Evolutionary conservation across 2,888 invertebrate species (phyloP).

Genomic region (Galeopsomyia nigrocyanea): DNA sequence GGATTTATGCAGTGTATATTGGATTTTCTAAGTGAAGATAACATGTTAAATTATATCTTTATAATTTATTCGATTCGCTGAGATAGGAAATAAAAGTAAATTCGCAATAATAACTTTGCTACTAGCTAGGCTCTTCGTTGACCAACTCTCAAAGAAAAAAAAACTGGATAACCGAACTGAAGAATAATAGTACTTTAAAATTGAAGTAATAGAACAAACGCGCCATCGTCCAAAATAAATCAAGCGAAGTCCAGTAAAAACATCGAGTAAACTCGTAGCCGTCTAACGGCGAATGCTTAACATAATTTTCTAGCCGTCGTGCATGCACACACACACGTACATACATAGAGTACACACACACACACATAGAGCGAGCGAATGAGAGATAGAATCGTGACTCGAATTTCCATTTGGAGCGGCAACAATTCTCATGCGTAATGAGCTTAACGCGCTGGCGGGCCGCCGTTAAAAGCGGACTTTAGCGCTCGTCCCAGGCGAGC

Average conservation of each 20-base stretch:
- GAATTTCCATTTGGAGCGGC: conserved; percentile 46
- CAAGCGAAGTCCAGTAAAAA: neutral
- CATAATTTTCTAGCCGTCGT: conserved; percentile 36
- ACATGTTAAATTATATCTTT: too few species aligned
- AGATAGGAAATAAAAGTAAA: too few species aligned
- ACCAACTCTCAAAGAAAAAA: too few species aligned
- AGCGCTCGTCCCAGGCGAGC: conserved; percentile 23
- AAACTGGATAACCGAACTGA: neutral
- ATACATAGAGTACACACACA: too few species aligned
- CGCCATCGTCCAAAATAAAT: neutral
- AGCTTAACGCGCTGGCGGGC: conserved; percentile 36
- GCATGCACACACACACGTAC: too few species aligned
- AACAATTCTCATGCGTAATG: conserved; percentile 48
- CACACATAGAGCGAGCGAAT: too few species aligned
- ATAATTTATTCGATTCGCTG: too few species aligned
- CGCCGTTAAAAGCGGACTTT: conserved; percentile 42
- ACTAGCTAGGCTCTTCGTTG: too few species aligned
- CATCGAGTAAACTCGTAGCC: neutral
- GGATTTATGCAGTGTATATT: too few species aligned
- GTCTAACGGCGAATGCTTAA: conserved; percentile 32
- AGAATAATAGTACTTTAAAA: neutral
- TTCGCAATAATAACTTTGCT: too few species aligned
- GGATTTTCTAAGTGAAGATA: too few species aligned
- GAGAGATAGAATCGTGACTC: neutral
- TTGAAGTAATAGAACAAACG: neutral